Evolutionary conservation across 2,888 invertebrate genomes (phyloP).

Genomic region (Andrena marginata): DNA sequence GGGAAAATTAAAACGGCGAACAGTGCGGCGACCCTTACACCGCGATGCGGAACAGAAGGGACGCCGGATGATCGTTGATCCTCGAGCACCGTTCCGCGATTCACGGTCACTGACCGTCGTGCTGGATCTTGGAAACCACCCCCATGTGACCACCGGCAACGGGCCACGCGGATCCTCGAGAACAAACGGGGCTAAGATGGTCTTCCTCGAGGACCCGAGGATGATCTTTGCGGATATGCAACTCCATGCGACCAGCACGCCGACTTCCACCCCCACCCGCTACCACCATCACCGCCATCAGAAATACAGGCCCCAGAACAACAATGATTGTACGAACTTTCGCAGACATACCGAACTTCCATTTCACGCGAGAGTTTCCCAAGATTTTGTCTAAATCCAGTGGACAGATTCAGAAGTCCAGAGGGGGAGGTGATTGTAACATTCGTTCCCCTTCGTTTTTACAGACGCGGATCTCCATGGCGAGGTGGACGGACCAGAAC

Average conservation of each 20-base stretch:
- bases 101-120: conserved; percentile 57
- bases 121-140: conserved; percentile 70
- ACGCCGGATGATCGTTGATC: conserved; percentile 39
- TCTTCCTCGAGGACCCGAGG: conserved; percentile 83
- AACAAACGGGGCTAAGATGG: conserved; percentile 77
- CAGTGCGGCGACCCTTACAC: conserved; percentile 14
- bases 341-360: background rate
- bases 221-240: conserved; percentile 84
- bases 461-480: conserved; percentile 88
- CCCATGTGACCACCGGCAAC: conserved; percentile 75
- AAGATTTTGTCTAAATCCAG: too few relatives aligned
- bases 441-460: conserved; percentile 71
- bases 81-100: background rate
- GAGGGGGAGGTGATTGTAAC: background rate
- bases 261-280: conserved; percentile 82
- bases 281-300: conserved; percentile 74
- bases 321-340: conserved; percentile 81
- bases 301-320: conserved; percentile 83
- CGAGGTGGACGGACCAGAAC: conserved; percentile 87
- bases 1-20: background rate
- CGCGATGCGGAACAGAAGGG: conserved; percentile 36
- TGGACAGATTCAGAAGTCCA: too few relatives aligned
- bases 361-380: too few relatives aligned
- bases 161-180: conserved; percentile 47
- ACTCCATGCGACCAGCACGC: conserved; percentile 83